phyloP scores from a whole-genome alignment of 2,888 invertebrate genomes.

The Rhabditoides inermis region DNA sequence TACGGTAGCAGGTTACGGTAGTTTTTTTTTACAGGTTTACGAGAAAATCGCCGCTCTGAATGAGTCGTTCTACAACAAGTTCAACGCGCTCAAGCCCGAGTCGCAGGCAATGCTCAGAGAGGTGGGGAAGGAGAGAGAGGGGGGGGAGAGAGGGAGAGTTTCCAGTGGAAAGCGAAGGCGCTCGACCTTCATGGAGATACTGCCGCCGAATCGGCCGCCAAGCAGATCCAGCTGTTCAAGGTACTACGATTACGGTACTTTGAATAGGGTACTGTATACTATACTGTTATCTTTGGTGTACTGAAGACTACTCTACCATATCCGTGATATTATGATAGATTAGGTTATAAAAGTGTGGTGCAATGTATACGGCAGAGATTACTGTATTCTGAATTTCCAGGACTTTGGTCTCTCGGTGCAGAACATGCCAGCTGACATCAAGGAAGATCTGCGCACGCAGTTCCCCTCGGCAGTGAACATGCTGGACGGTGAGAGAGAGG shows the following conservation, averaged over 20 bases:
- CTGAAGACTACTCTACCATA: no score
- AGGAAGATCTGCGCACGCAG: constrained; percentile 20
- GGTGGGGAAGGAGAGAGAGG: neutral
- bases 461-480: constrained; percentile 23
- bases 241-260: no score
- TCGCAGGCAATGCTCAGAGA: constrained; percentile 16
- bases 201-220: constrained; percentile 17
- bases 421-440: constrained; percentile 13
- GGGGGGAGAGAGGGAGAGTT: neutral
- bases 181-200: constrained; percentile 13
- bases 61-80: constrained; percentile 23
- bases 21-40: constrained; percentile 10
- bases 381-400: no score
- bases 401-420: constrained; percentile 21
- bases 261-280: no score
- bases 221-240: constrained; percentile 20
- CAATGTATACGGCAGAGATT: no score
- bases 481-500: constrained; percentile 13
- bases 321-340: no score
- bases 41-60: constrained; percentile 17
- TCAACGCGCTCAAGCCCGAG: constrained; percentile 22
- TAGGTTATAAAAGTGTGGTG: no score
- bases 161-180: constrained; percentile 21
- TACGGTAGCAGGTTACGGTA: neutral
- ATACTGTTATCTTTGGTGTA: no score